Base-by-base conservation (phyloP, 2,888 invertebrate species). In the Gisinianus flammeolus region DNA sequence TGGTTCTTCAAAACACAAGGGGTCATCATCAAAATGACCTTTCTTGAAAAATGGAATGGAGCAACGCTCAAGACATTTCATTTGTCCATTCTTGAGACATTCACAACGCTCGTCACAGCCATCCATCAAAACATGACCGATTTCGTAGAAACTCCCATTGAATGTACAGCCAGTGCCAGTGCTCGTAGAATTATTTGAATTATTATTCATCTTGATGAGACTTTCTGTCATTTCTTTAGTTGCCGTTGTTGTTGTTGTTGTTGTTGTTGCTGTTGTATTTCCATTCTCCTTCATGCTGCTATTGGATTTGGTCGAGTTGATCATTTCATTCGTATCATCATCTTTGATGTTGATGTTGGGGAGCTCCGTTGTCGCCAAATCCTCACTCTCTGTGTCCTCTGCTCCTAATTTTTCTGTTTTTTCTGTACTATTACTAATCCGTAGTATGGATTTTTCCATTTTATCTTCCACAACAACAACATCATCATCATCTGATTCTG, bases 81-180 rank as follows among this genome's bases (percentile, higher is more conserved):
- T 91, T 81, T 88, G 88, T 0, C 93, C 93, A 19, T 90, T 90
- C 0, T 87, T 85, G 30, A 88, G 88, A 85, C 95, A 95, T 30
- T 91, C 91, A 85, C 95, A 95, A 1, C 90, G 88, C 81, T 93
- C 93, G 77, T 94, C 93, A 85, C 95, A 95, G 64, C 91, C 93
- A 56, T 91, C 90, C 79, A 92, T 90, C 83, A 94, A 88, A 82
- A 89, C 91, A 83, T 93, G 92, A 0, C 94, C 94, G 8, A 85
- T 78, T 52, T 80, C 75, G 77, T 84, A 85, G 30, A 77, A 76
- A n/a, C 82, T 83, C 30, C 82, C 85, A 81, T 85, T 85, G 52
- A 44, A 66, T 8, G 52, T 6, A 66, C 74, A 74, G 6, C 24
- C 22, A 62, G 31, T 44, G 52, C 6, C 16, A 8, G 8, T 8